phyloP scores from a whole-genome alignment of 2,888 invertebrate genomes.

The Imbricaverruca yamaguchii region DNA sequence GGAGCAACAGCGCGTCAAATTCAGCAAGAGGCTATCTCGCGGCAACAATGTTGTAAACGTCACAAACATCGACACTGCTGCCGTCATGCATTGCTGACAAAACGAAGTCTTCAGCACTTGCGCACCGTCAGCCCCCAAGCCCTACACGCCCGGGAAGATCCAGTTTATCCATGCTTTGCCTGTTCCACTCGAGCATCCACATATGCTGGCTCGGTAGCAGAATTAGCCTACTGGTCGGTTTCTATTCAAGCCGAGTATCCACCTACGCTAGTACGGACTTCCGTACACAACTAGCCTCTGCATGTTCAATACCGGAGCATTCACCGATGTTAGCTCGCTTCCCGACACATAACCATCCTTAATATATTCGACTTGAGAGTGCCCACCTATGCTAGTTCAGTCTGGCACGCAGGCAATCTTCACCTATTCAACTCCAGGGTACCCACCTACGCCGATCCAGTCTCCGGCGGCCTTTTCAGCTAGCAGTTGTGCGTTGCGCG shows the following conservation, averaged over 20 bases:
- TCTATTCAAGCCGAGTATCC: conserved; percentile 27
- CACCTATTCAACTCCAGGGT: conserved; percentile 22
- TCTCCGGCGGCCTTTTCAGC: conserved; percentile 64
- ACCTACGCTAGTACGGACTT: conserved; percentile 50
- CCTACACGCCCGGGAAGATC: too few relatives aligned
- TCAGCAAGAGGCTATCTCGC: too few relatives aligned
- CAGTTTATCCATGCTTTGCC: too few relatives aligned
- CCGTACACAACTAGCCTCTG: conserved; percentile 39
- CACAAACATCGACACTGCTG: too few relatives aligned
- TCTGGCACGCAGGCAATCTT: conserved; percentile 43
- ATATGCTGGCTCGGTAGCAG: too few relatives aligned
- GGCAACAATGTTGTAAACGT: too few relatives aligned
- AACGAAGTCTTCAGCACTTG: too few relatives aligned
- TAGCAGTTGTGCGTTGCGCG: conserved; percentile 69
- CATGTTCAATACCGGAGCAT: conserved; percentile 25
- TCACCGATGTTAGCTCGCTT: conserved; percentile 49
- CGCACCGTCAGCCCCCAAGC: too few relatives aligned
- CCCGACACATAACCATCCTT: conserved; percentile 41
- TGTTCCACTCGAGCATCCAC: too few relatives aligned
- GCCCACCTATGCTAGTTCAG: conserved; percentile 48
- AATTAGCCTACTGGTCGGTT: too few relatives aligned
- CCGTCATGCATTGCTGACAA: too few relatives aligned
- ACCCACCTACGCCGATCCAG: conserved; percentile 48
- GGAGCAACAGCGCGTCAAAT: too few relatives aligned
- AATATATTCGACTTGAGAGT: conserved; percentile 22